A percentile compares a stretch with the other conserved stretches of the same genome.
Conservation (phyloP, 1,140 invertebrate genomes). For the Globodera ellingtonae region DNA sequence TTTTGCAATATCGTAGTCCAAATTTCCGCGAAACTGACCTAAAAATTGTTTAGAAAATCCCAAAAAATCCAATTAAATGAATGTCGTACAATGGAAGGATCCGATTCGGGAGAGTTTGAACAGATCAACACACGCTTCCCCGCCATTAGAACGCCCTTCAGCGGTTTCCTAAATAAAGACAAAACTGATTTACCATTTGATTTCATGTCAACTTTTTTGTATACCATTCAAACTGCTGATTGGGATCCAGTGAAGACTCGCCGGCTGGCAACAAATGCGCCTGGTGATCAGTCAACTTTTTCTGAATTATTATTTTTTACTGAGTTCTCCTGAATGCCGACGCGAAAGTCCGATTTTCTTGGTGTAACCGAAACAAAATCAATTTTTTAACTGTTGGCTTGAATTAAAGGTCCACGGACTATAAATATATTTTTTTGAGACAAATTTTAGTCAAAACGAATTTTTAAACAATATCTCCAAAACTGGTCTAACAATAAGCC, state of each 20-base stretch:
- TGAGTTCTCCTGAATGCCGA: too few species aligned
- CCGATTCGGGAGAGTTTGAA: slow-evolving; percentile 24
- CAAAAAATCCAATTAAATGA: background rate
- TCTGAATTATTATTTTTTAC: slow-evolving; percentile 24
- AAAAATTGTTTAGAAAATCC: background rate
- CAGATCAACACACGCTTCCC: slow-evolving; percentile 47
- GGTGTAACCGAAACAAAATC: too few species aligned
- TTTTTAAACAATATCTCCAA: too few species aligned
- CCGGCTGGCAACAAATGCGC: slow-evolving; percentile 57
- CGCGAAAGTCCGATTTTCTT: too few species aligned
- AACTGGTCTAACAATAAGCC: too few species aligned
- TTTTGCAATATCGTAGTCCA: slow-evolving; percentile 51
- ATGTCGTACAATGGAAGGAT: slow-evolving; percentile 8
- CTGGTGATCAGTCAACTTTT: slow-evolving; percentile 43
- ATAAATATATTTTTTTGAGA: too few species aligned
- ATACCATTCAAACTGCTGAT: slow-evolving; percentile 27
- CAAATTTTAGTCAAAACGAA: too few species aligned
- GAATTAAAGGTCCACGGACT: too few species aligned
- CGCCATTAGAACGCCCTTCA: slow-evolving; percentile 41
- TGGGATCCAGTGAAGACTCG: slow-evolving; percentile 37
- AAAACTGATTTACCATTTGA: background rate
- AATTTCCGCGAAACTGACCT: slow-evolving; percentile 53
- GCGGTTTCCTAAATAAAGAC: slow-evolving; percentile 38
- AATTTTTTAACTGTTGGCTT: too few species aligned
- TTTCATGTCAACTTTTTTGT: background rate